These are phyloP conservation scores for Cataglyphis hispanica DNA, from an alignment of 1,140 invertebrate species.

Conservation along the genomic window DNA sequence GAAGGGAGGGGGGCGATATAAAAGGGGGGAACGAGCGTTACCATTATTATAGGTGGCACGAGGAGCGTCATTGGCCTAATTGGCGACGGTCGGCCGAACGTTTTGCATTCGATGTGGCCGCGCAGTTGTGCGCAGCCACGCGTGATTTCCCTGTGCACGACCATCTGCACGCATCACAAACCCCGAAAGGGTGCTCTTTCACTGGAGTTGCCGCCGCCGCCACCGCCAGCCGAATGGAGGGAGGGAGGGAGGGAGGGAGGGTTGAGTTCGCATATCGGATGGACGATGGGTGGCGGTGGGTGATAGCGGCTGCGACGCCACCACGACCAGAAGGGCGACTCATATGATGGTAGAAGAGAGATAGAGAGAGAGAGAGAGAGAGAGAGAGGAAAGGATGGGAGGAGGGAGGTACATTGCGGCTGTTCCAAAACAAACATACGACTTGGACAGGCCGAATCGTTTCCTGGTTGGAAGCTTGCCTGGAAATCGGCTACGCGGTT, in stretches of 20 bases:
- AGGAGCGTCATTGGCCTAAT: constrained; percentile 81
- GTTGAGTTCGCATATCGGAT: constrained; percentile 39
- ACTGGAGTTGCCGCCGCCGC: constrained; percentile 68
- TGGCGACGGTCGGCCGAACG: constrained; percentile 80
- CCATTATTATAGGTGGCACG: constrained; percentile 81
- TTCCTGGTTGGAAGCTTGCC: constrained; percentile 73
- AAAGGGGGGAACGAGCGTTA: constrained; percentile 62
- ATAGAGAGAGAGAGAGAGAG: background rate
- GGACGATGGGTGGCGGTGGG: constrained; percentile 65
- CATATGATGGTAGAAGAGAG: background rate
- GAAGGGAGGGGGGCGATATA: too few relatives aligned
- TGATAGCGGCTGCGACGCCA: constrained; percentile 55
- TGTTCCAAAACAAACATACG: constrained; percentile 76
- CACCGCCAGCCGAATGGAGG: background rate
- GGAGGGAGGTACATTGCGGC: constrained; percentile 65
- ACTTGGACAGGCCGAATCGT: constrained; percentile 71
- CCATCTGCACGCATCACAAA: constrained; percentile 84
- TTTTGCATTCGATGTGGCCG: constrained; percentile 80
- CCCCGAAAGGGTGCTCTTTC: constrained; percentile 84
- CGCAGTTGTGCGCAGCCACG: constrained; percentile 83
- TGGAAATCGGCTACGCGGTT: constrained; percentile 66
- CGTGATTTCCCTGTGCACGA: constrained; percentile 84
- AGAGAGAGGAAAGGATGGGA: background rate
- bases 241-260: background rate
- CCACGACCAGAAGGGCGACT: background rate